Evolutionary conservation across 2,888 invertebrate genomes (phyloP).

Genomic region (Nowickia ferox): DNA sequence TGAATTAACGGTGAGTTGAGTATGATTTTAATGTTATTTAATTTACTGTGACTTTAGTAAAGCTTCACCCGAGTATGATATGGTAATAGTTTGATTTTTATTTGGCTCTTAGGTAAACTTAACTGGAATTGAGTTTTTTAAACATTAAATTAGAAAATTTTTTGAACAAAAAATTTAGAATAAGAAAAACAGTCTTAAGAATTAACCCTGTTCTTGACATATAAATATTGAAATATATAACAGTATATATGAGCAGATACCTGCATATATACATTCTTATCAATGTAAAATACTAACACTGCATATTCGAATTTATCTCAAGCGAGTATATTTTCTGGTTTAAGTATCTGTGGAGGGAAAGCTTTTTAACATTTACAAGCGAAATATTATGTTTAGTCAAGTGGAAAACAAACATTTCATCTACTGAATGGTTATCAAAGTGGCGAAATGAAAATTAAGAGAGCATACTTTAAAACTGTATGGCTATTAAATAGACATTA

Average conservation of each 20-base stretch:
- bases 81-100: too few species aligned
- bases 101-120: too few species aligned
- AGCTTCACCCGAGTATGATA: too few species aligned
- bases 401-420: conserved; percentile 72
- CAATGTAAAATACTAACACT: not conserved
- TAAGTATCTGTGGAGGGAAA: conserved; percentile 38
- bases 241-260: not conserved
- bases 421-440: conserved; percentile 69
- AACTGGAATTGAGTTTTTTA: too few species aligned
- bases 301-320: not conserved
- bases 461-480: conserved; percentile 18
- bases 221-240: not conserved
- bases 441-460: conserved; percentile 61
- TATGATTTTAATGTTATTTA: too few species aligned
- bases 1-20: too few species aligned
- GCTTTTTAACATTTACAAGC: conserved; percentile 30
- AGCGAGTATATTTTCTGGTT: conserved; percentile 16
- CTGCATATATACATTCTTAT: not conserved
- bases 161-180: too few species aligned
- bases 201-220: not conserved
- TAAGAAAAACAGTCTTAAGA: too few species aligned
- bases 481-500: not conserved
- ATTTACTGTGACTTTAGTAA: too few species aligned
- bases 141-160: too few species aligned
- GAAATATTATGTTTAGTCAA: conserved; percentile 57